Percentiles rank a stretch among this genome's conserved stretches.
Evolutionary conservation across 2,888 invertebrate genomes (phyloP).

Genomic region (Aspidapion aeneum): DNA sequence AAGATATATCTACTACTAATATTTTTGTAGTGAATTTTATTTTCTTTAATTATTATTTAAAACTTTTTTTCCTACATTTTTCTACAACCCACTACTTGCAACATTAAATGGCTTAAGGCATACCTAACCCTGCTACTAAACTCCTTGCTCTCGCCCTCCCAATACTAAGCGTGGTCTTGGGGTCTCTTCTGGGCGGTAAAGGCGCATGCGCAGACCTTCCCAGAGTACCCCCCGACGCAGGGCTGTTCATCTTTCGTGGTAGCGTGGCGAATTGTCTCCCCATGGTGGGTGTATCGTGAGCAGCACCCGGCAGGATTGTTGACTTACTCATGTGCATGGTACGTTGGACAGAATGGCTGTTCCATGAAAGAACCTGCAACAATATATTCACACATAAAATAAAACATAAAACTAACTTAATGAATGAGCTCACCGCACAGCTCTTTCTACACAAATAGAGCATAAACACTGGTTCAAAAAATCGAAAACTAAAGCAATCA

Average conservation of each 20-base stretch:
- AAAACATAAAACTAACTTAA: no score
- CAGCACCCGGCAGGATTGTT: constrained; percentile 47
- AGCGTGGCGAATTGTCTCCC: constrained; percentile 81
- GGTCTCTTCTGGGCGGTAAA: constrained; percentile 89
- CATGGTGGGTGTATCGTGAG: constrained; percentile 44
- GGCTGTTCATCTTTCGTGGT: constrained; percentile 74
- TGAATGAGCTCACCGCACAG: no score
- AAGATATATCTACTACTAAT: no score
- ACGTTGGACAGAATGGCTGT: constrained; percentile 39
- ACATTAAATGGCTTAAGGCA: no score
- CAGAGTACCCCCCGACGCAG: constrained; percentile 47
- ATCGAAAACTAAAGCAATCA: no score
- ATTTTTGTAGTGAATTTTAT: no score
- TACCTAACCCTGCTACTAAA: constrained; percentile 86
- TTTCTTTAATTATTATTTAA: no score
- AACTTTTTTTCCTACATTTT: no score
- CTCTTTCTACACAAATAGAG: no score
- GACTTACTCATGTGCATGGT: constrained; percentile 52
- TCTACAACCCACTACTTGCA: no score
- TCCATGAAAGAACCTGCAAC: constrained; percentile 23
- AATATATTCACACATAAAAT: no score
- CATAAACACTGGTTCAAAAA: no score
- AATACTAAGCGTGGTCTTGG: constrained; percentile 90
- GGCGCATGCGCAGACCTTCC: constrained; percentile 77
- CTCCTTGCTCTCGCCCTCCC: constrained; percentile 89